These are phyloP conservation scores for Eupithecia abbreviata DNA, from an alignment of 2,888 invertebrate species.

Conservation along the genomic window DNA sequence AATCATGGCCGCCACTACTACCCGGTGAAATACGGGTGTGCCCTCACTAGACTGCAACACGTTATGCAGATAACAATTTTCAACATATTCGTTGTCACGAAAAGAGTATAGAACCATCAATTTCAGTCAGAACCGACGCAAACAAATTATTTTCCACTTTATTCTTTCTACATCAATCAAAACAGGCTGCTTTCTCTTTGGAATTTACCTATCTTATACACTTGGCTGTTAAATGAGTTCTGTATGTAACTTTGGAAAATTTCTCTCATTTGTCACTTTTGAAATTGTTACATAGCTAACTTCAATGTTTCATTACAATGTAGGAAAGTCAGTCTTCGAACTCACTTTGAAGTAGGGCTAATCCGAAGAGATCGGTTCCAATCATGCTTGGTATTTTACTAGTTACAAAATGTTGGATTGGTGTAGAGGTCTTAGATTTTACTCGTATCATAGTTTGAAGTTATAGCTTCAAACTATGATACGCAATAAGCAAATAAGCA, in stretches of 20 bases:
- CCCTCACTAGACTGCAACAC: conserved; percentile 8
- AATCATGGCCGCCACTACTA: conserved; percentile 22
- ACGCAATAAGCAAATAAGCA: not conserved
- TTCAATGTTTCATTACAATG: not conserved
- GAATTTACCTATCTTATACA: not conserved
- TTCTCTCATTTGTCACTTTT: not conserved
- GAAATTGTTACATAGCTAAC: not conserved
- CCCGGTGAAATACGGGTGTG: conserved; percentile 20
- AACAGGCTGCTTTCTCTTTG: conserved; percentile 12
- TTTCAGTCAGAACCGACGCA: conserved; percentile 37
- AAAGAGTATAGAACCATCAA: conserved; percentile 32
- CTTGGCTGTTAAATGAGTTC: conserved; percentile 2
- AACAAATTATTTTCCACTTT: conserved; percentile 40
- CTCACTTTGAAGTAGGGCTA: too few relatives aligned
- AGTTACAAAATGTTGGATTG: not conserved
- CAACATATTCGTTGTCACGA: conserved; percentile 32
- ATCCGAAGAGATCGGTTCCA: too few relatives aligned
- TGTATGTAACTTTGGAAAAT: not conserved
- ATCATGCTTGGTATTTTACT: not conserved
- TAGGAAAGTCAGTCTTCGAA: too few relatives aligned
- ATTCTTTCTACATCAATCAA: conserved; percentile 40
- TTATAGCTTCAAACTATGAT: not conserved
- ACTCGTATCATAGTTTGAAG: too few relatives aligned
- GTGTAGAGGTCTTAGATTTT: too few relatives aligned
- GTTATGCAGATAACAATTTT: conserved; percentile 30